These are phyloP conservation scores for Palythoa grandiflora DNA, from an alignment of 92 coral and sea anemone species.

Conservation along the genomic window DNA sequence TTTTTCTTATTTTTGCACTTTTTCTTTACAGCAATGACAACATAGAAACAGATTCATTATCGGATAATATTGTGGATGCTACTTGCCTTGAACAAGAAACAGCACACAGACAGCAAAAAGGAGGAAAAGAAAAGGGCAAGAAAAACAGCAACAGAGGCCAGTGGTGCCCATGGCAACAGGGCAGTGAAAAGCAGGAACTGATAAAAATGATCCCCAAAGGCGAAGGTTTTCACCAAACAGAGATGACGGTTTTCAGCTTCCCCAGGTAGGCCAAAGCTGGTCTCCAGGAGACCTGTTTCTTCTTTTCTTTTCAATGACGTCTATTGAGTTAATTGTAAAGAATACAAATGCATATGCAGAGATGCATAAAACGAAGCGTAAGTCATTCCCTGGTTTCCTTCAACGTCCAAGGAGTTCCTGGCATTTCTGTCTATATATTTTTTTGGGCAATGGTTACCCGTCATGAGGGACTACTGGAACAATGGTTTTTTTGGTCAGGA, in stretches of 20 bases:
- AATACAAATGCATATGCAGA: conserved; percentile 56
- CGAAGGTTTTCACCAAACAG: conserved; percentile 47
- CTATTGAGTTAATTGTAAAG: conserved; percentile 13
- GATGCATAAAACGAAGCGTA: conserved; percentile 23
- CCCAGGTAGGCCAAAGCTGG: conserved; percentile 53
- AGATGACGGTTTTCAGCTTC: conserved; percentile 57
- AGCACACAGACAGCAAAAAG: not conserved
- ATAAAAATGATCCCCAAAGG: conserved; percentile 13
- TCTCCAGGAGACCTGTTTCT: conserved; percentile 53
- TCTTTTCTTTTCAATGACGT: conserved; percentile 49
- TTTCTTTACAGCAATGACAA: conserved; percentile 10
- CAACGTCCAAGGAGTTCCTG: conserved; percentile 47
- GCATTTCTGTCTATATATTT: conserved; percentile 49
- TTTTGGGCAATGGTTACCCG: conserved; percentile 60
- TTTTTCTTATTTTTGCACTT: conserved; percentile 8
- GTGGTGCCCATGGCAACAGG: conserved; percentile 13
- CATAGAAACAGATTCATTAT: not conserved
- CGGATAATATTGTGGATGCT: not conserved
- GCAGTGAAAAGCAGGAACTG: conserved; percentile 5
- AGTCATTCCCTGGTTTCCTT: conserved; percentile 54
- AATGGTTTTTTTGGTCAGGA: conserved; percentile 51
- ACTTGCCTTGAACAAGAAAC: conserved; percentile 6
- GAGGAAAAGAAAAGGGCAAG: not conserved
- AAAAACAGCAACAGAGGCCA: conserved; percentile 5
- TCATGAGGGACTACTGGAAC: conserved; percentile 56